A percentile compares a stretch with the other conserved stretches of the same genome.
Evolutionary conservation across 1,140 invertebrate genomes (phyloP).

Genomic region (Drosophila pruinosa): DNA sequence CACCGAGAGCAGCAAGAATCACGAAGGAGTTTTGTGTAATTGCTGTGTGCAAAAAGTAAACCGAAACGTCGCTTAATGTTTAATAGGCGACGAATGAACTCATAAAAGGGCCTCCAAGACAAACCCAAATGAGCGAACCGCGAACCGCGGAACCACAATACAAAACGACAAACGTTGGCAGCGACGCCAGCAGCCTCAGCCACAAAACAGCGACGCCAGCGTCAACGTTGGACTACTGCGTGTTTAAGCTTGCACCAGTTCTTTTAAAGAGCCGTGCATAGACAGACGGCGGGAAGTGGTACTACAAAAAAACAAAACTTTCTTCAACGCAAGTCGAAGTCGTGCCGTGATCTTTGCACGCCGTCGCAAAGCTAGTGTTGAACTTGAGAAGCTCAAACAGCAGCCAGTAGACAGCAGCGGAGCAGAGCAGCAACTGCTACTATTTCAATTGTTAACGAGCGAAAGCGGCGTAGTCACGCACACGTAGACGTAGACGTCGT

Average conservation of each 20-base stretch:
- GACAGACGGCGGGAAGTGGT: conserved; percentile 20
- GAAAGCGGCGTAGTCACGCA: conserved; percentile 80
- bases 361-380: conserved; percentile 50
- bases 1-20: background rate
- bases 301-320: conserved; percentile 56
- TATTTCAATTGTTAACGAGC: conserved; percentile 82
- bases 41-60: conserved; percentile 26
- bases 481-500: conserved; percentile 3
- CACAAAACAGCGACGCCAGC: conserved; percentile 40
- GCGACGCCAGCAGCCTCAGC: conserved; percentile 21
- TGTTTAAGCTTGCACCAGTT: conserved; percentile 33
- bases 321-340: conserved; percentile 50
- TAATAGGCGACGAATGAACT: conserved; percentile 74
- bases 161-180: conserved; percentile 27
- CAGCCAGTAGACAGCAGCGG: conserved; percentile 23
- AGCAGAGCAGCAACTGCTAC: conserved; percentile 52
- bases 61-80: conserved; percentile 39
- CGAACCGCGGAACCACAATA: conserved; percentile 27
- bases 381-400: conserved; percentile 51
- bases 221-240: conserved; percentile 19
- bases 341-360: conserved; percentile 53
- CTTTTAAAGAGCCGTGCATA: conserved; percentile 29
- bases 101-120: conserved; percentile 57
- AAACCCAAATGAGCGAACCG: conserved; percentile 35
- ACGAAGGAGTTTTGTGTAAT: conserved; percentile 35